Base-by-base conservation (phyloP, 2,797 vertebrate species). In the Smutsia temminckii region DNA sequence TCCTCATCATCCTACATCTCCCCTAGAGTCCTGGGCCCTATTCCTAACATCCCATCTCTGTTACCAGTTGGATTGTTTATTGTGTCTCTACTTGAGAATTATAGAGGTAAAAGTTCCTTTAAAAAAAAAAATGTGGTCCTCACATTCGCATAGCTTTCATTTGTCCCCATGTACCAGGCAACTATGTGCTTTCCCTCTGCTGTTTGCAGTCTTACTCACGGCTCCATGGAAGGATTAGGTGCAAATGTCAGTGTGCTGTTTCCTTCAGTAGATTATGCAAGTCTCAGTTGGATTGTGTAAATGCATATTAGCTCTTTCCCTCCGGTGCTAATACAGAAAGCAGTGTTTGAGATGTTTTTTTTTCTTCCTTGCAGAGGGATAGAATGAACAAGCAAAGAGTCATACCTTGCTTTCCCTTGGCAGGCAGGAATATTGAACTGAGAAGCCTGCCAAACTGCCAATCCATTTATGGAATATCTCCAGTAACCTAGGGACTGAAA, bases 201-300 rank as follows among this genome's bases (percentile, higher is more conserved):
- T 77, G 74, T 90, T 94, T 91, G 96, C 27, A 20, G 75, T 95
- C 71, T 95, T 93, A 97, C 80, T 91, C 25, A 42, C 9, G 91
- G 88, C 51, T 61, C 27, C 87, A 34, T 55, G 71, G 71, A 93
- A 88, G 97, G 97, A 97, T 97, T 97, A 97, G 80, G 87, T 95
- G 90, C 97, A 97, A 97, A 97, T 97, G 75, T 89, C 97, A 95
- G 57, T 89, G 72, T 0, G 4, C 27, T 0, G 27, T 94, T 97
- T 96, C 94, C 93, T 81, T 57, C 93, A 96, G 72, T 51, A 57
- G 59, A 96, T 81, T 81, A 80, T 96, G 69, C 71, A 94, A 96
- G 79, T 79, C 74, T 89, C 69, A 32, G 20, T 16, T 77, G 61
- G 93, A 97, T 69, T 90, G 96, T 96, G 69, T 51, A 95, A 96